Evolutionary conservation across 2,797 vertebrate species (phyloP), one percentile per base, ranked within the genome.

Genomic region (Xiphophorus birchmanni): DNA sequence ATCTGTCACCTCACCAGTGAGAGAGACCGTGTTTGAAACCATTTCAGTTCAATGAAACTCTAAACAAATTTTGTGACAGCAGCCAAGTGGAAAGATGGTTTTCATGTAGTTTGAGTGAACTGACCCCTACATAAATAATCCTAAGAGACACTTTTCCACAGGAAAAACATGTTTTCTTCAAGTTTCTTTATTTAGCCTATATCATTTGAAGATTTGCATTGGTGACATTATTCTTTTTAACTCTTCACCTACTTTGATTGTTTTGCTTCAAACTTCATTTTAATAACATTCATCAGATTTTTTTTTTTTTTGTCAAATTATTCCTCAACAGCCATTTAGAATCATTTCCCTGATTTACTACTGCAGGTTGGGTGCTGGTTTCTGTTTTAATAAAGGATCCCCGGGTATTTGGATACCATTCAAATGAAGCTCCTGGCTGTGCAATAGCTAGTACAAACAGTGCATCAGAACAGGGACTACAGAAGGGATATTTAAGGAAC

Each of bases 321-420:
- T 29, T 26, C 69, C 44, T 40, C 63, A 77, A 26, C 74, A 76
- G 21, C 67, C 80, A 77, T 50, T 83, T 82, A 10, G 73, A 26
- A 56, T 84, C 47, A 77, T 81, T 71, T 29, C 21, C 6, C 44
- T 81, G 73, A 84, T 86, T 85, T 85, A 89, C 86, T 48, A 69
- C 74, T 40, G 0, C 0, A 50, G 35, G 37, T 58, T 44, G 56
- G 58, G 37, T 40, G 29, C 54, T n/a, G 74, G 58, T 71, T 74
- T 71, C 80, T 90, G 82, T 87, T 83, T 90, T 81, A 90, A 90
- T 86, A 90, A 83, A 65, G 56, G 73, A 15, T 76, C 82, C 82
- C 35, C 0, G 1, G 77, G 83, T 75, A 92, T 93, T 94, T 93
- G 90, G 84, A 83, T 93, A 89, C 54, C 73, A 94, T 93, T 90